Conservation (phyloP, 2,888 invertebrate genomes). For the Drosophila cognata region DNA sequence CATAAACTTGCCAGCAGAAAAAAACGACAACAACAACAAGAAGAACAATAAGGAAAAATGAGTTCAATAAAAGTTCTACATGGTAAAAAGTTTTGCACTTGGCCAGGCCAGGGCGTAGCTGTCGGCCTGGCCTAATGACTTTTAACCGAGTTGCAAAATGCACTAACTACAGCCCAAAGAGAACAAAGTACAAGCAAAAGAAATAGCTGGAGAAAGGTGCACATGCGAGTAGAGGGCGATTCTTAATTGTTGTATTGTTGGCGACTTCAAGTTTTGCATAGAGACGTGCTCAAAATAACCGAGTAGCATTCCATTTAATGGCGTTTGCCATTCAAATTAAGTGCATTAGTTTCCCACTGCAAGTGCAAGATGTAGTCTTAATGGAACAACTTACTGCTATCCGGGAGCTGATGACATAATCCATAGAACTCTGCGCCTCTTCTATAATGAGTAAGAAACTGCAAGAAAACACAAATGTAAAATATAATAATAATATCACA, state of each 20-base stretch:
- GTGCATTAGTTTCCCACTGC: conserved; percentile 40
- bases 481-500: background rate
- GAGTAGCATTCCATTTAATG: conserved; percentile 51
- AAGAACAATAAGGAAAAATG: conserved; percentile 44
- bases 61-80: conserved; percentile 71
- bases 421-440: background rate
- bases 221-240: conserved; percentile 8
- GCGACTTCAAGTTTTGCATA: conserved; percentile 57
- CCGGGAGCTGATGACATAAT: conserved; percentile 30
- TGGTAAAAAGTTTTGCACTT: conserved; percentile 61
- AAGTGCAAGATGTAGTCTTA: conserved; percentile 48
- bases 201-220: conserved; percentile 30
- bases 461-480: background rate
- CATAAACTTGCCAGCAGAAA: conserved; percentile 34
- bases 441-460: background rate
- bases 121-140: conserved; percentile 73
- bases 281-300: conserved; percentile 62
- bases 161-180: conserved; percentile 22
- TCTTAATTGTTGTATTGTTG: conserved; percentile 70
- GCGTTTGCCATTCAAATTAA: conserved; percentile 43
- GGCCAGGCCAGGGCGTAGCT: conserved; percentile 38
- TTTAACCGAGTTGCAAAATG: conserved; percentile 72
- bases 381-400: conserved; percentile 17
- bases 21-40: conserved; percentile 9
- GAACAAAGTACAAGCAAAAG: conserved; percentile 1